A percentile compares a stretch with the other conserved stretches of the same genome.
Evolutionary conservation across 2,888 invertebrate genomes (phyloP).

Genomic region (Caenorhabditis afra): DNA sequence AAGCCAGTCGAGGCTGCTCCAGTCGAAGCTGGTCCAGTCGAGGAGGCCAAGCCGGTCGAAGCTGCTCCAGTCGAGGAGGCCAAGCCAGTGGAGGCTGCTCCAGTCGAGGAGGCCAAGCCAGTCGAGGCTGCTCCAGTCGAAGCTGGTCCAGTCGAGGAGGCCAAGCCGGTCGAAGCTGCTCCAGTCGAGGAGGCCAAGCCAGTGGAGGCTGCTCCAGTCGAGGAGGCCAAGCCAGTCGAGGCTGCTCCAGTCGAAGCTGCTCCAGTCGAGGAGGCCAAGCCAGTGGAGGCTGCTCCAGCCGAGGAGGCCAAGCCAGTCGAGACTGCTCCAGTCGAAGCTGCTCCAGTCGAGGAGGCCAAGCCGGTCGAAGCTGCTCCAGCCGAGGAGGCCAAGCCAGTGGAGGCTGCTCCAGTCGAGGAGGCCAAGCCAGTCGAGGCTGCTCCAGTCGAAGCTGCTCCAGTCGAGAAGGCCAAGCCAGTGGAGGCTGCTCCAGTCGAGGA

Average conservation of each 20-base stretch:
- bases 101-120: not conserved
- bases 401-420: too few species aligned
- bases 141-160: conserved; percentile 12
- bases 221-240: conserved; percentile 14
- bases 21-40: conserved; percentile 21
- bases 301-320: not conserved
- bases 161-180: conserved; percentile 15
- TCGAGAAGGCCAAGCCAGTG: conserved; percentile 10
- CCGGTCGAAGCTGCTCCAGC: conserved; percentile 21
- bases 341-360: conserved; percentile 1
- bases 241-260: conserved; percentile 10
- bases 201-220: conserved; percentile 32
- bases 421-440: too few species aligned
- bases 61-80: conserved; percentile 15
- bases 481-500: conserved; percentile 10
- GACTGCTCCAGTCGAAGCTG: conserved; percentile 13
- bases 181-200: conserved; percentile 22
- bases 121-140: conserved; percentile 10
- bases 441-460: too few species aligned
- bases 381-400: too few species aligned
- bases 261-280: conserved; percentile 3
- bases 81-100: conserved; percentile 38
- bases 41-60: conserved; percentile 11
- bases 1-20: conserved; percentile 15
- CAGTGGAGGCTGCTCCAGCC: conserved; percentile 9